phyloP scores from a whole-genome alignment of 92 coral and sea anemone genomes.

The Actinostola sp. region DNA sequence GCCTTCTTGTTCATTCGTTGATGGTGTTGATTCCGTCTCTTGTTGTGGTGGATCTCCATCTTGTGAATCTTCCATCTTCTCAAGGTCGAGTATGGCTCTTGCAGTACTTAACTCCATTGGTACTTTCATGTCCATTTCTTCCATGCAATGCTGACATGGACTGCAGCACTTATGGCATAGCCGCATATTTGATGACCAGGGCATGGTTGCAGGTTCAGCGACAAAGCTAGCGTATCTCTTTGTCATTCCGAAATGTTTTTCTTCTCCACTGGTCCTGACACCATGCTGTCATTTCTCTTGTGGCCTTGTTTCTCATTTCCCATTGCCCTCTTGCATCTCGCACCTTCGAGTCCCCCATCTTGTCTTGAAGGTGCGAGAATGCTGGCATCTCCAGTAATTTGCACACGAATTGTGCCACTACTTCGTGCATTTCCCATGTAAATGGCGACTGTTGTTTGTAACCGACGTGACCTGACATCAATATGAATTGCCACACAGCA shows the following conservation, averaged over 20 bases:
- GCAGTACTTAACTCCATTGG: constrained; percentile 34
- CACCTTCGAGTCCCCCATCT: constrained; percentile 18
- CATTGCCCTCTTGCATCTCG: constrained; percentile 31
- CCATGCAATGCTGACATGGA: constrained; percentile 40
- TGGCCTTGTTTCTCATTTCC: constrained; percentile 17
- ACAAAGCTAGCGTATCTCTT: background rate
- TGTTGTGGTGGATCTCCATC: background rate
- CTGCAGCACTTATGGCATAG: constrained; percentile 35
- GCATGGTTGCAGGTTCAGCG: constrained; percentile 44
- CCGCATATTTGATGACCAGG: constrained; percentile 37
- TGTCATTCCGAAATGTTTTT: background rate
- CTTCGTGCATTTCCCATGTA: constrained; percentile 45
- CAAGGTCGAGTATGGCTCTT: constrained; percentile 10
- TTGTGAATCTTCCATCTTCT: no score
- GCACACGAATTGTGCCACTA: constrained; percentile 48
- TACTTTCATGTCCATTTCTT: constrained; percentile 17
- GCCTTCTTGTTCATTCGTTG: background rate
- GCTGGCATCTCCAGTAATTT: constrained; percentile 42
- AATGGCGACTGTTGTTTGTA: constrained; percentile 13
- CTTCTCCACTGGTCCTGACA: constrained; percentile 55
- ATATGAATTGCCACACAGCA: constrained; percentile 56
- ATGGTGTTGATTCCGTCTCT: background rate
- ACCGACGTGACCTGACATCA: constrained; percentile 18
- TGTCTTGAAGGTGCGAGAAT: constrained; percentile 28
- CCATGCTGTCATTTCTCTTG: constrained; percentile 30